These are phyloP conservation scores for Globodera ellingtonae DNA, from an alignment of 1,140 invertebrate species.

Conservation along the genomic window DNA sequence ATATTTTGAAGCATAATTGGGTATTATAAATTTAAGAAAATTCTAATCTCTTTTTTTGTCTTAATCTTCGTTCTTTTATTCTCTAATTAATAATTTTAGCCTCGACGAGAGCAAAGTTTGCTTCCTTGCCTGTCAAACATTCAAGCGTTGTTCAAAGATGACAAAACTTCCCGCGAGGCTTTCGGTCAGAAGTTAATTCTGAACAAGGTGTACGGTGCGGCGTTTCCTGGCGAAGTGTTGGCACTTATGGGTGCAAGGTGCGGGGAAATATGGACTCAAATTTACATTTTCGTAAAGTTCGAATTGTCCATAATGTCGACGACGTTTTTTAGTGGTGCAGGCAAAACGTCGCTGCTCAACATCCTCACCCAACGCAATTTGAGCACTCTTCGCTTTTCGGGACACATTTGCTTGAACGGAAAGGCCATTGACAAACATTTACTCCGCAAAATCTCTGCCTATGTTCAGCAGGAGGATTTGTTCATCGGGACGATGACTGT, in stretches of 20 bases:
- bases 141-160: slow-evolving; percentile 13
- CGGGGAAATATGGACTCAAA: background rate
- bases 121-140: slow-evolving; percentile 24
- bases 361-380: slow-evolving; percentile 80
- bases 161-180: slow-evolving; percentile 34
- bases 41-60: background rate
- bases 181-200: slow-evolving; percentile 13
- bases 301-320: background rate
- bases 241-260: slow-evolving; percentile 82
- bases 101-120: slow-evolving; percentile 24
- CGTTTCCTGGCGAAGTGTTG: slow-evolving; percentile 66
- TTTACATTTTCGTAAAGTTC: background rate
- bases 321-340: slow-evolving; percentile 77
- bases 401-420: slow-evolving; percentile 61
- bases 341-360: slow-evolving; percentile 92
- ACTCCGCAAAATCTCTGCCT: slow-evolving; percentile 76
- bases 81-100: slow-evolving; percentile 7
- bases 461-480: slow-evolving; percentile 92
- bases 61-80: background rate
- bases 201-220: slow-evolving; percentile 41
- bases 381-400: slow-evolving; percentile 73
- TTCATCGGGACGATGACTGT: slow-evolving; percentile 90
- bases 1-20: no score
- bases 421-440: slow-evolving; percentile 26
- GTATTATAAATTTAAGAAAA: no score